Conservation (phyloP, 2,113 vertebrate species). For the Pavo muticus region DNA sequence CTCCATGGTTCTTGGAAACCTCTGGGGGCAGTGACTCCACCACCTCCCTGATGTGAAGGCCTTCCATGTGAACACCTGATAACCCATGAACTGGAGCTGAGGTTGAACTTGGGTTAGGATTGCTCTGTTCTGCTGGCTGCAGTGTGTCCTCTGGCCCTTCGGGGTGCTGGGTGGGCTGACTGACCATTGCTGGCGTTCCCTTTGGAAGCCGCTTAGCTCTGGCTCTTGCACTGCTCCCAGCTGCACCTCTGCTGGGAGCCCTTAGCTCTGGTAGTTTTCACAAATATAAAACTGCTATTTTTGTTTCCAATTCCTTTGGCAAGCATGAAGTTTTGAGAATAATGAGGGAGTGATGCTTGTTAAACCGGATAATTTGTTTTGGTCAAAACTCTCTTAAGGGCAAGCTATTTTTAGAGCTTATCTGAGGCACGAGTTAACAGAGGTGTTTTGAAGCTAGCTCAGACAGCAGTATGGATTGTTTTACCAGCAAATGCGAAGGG, state of each 20-base stretch:
- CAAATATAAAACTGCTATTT: background rate
- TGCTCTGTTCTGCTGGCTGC: background rate
- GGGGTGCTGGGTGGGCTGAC: background rate
- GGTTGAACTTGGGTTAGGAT: background rate
- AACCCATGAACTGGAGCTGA: background rate
- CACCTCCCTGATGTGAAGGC: too few species aligned
- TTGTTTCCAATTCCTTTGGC: background rate
- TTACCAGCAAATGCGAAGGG: background rate
- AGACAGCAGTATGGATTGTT: slow-evolving; percentile 14
- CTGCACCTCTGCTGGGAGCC: background rate
- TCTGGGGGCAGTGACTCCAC: too few species aligned
- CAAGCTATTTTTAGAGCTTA: slow-evolving; percentile 42
- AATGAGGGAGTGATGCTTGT: background rate
- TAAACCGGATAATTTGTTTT: slow-evolving; percentile 41
- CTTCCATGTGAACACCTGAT: background rate
- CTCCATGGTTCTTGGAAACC: too few species aligned
- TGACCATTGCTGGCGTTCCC: background rate
- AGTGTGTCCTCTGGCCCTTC: background rate
- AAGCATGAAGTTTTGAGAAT: background rate
- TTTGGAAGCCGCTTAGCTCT: background rate
- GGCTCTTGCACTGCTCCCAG: background rate
- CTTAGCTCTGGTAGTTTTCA: background rate
- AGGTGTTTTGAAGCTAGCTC: slow-evolving; percentile 36
- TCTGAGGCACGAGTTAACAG: background rate
- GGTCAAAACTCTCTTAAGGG: slow-evolving; percentile 3